Evolutionary conservation across 2,113 vertebrate species (phyloP).

Genomic region (Clinocottus analis): DNA sequence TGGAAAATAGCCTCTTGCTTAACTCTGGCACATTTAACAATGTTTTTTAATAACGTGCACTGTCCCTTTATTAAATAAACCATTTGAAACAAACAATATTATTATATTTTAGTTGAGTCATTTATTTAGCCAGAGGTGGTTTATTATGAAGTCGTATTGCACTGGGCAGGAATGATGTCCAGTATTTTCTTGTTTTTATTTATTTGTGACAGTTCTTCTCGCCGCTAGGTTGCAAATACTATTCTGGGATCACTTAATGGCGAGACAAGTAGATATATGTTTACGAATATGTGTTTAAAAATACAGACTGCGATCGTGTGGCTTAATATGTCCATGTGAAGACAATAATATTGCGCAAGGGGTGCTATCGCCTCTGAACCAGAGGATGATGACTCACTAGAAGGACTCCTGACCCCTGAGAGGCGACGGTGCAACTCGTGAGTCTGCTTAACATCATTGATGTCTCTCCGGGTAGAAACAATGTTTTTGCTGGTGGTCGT

Average conservation of each 20-base stretch:
- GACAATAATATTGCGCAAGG: not conserved
- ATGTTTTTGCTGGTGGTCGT: constrained; percentile 14
- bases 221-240: not conserved
- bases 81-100: too few species aligned
- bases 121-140: too few species aligned
- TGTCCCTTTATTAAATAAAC: too few species aligned
- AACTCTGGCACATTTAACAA: too few species aligned
- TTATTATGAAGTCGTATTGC: too few species aligned
- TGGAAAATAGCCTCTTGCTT: too few species aligned
- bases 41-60: too few species aligned
- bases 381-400: not conserved
- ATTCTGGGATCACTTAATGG: not conserved
- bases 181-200: too few species aligned
- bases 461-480: not conserved
- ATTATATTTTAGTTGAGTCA: too few species aligned
- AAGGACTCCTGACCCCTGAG: not conserved
- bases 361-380: not conserved
- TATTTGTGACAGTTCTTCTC: too few species aligned
- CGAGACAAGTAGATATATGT: not conserved
- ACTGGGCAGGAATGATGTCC: too few species aligned
- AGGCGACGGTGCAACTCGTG: not conserved
- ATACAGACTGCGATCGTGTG: not conserved
- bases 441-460: fast-evolving
- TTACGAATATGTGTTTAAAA: too few species aligned
- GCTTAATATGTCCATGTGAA: fast-evolving